A percentile compares a stretch with the other conserved stretches of the same genome.
Conservation (phyloP, 2,797 vertebrate species). For the Platalea minor region DNA sequence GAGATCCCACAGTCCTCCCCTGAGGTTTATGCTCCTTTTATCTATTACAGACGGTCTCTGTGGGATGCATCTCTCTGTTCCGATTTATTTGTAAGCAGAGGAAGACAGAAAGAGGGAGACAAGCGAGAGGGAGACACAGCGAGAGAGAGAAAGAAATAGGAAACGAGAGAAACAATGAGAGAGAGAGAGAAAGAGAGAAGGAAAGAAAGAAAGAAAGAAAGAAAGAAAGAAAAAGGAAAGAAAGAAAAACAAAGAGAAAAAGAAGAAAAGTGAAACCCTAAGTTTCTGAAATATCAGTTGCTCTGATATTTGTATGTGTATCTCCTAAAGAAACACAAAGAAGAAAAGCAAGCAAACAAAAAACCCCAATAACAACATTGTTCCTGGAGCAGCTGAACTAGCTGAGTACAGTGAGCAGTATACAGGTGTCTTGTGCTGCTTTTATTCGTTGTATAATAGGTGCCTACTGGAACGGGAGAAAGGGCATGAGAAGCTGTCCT, state of each 20-base stretch:
- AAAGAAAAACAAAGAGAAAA: neutral
- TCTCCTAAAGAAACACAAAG: neutral
- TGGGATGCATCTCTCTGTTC: neutral
- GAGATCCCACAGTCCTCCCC: neutral
- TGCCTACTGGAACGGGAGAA: conserved; percentile 64
- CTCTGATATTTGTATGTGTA: neutral
- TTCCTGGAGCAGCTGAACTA: neutral
- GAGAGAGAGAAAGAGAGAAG: neutral
- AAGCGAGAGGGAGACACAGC: no score
- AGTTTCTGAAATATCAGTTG: neutral
- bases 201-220: neutral
- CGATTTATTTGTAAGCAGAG: neutral
- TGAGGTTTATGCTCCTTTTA: neutral
- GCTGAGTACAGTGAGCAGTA: neutral
- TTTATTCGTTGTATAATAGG: conserved; percentile 62
- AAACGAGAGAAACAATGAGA: no score
- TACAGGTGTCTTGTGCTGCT: conserved; percentile 48
- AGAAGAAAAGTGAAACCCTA: neutral
- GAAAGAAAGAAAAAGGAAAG: neutral
- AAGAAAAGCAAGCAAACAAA: neutral
- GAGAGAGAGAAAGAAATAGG: neutral
- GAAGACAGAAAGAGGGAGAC: neutral
- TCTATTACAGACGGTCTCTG: neutral
- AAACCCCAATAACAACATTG: neutral
- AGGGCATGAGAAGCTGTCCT: conserved; percentile 75